phyloP scores from a whole-genome alignment of 37 sponge, comb jelly and placozoan genomes.

The Mnemiopsis leidyi region DNA sequence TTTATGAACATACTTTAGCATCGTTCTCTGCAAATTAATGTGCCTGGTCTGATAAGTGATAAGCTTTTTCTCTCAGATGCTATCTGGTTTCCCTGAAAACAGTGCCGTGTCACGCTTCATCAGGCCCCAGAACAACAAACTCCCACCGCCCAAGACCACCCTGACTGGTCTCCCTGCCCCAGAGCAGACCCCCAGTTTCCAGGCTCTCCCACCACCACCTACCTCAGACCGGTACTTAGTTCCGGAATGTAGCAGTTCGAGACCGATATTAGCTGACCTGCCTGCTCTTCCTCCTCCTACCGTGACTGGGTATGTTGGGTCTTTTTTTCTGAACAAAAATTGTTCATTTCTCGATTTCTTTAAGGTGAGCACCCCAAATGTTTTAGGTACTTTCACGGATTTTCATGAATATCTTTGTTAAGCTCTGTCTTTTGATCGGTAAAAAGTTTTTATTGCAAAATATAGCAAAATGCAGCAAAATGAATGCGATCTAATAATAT shows the following conservation, averaged over 20 bases:
- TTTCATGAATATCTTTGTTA: too few species aligned
- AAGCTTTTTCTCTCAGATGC: neutral
- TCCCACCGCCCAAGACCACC: neutral
- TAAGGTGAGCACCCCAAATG: too few species aligned
- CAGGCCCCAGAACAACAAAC: neutral
- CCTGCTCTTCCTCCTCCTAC: slow-evolving; percentile 42
- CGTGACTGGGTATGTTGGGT: slow-evolving; percentile 12
- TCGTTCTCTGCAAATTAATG: neutral
- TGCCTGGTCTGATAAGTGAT: neutral
- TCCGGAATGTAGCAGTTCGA: neutral
- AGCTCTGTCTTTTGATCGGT: too few species aligned
- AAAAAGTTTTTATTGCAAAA: too few species aligned
- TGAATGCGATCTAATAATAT: too few species aligned
- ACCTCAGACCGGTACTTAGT: neutral
- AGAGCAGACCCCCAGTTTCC: neutral
- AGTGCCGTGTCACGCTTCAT: slow-evolving; percentile 14
- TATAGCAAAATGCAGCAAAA: too few species aligned
- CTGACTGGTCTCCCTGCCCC: slow-evolving; percentile 1
- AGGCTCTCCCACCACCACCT: neutral
- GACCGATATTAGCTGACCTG: neutral
- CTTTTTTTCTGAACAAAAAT: too few species aligned
- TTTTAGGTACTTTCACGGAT: too few species aligned
- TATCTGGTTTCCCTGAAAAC: neutral
- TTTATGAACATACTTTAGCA: neutral
- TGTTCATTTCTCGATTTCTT: too few species aligned